Base-by-base conservation (phyloP, 2,888 invertebrate species). In the Cryptops parisi region DNA sequence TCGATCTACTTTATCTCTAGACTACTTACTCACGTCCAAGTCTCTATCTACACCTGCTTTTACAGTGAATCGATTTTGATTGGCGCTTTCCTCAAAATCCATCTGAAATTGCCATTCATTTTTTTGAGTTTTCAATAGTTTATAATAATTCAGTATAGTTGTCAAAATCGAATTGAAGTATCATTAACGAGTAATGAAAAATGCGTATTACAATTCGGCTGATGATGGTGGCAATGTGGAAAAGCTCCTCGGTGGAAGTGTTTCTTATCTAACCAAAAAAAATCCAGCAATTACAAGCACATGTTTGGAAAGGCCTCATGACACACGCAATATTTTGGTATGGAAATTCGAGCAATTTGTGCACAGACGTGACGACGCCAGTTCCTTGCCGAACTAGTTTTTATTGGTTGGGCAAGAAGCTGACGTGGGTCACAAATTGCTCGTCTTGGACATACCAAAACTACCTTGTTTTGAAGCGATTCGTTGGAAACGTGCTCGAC, bases 1-100 rank as follows among this genome's bases (percentile, higher is more conserved):
- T 48, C 12, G 2, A 12, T 3, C 15, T 48, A 12, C 27, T 9
- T 25, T 12, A 47, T 9, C 12, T 24, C 19, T 24, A 25, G 17
- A 25, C n/a, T 17, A 2, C 26, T 48, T 44, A 55, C 52, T 54
- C 51, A 52, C 27, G 26, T 57, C 56, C 27, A 54, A 38, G 33
- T 39, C 47, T 17, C 15, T 43, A 40, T 57, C 56, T 40, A 48
- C 46, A 5, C 54, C 53, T 21, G 23, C 48, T 44, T 54, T 58
- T 22, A 54, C 56, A n/a, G 54, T 51, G 25, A 53, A 46, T 2
- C 44, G 45, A n/a, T 40, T 40, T 47, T 54, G 46, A 22, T 19
- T 38, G 1, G 27, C 12, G 1, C 51, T 53, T 33, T 56, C 56
- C 19, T 54, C 50, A 47, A 56, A 51, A 54, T 56, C 54, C 15